These are phyloP conservation scores for Eilema sororculum DNA, from an alignment of 2,888 invertebrate genomes.

Conservation along the genomic window DNA sequence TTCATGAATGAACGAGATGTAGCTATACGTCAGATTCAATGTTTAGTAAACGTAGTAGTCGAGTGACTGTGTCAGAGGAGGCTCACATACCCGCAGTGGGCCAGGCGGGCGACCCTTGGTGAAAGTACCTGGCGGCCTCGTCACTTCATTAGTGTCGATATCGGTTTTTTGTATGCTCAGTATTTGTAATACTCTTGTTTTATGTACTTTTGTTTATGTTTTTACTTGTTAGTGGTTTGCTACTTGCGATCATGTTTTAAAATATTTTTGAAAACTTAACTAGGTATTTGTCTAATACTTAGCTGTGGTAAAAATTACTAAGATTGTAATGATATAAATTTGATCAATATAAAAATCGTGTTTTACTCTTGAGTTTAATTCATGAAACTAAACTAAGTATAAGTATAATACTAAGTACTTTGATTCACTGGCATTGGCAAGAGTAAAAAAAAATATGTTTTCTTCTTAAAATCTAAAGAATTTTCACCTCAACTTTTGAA, in stretches of 20 bases:
- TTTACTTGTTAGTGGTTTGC: background rate
- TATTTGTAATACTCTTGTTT: constrained; percentile 2
- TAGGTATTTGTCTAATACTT: no score
- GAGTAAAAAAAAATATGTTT: no score
- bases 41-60: constrained; percentile 40
- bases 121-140: constrained; percentile 79
- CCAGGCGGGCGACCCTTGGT: constrained; percentile 80
- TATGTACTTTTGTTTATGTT: constrained; percentile 6
- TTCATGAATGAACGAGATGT: constrained; percentile 67
- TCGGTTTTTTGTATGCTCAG: constrained; percentile 30
- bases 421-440: no score
- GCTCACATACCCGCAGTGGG: constrained; percentile 65
- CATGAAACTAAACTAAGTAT: no score
- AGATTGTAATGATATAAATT: no score
- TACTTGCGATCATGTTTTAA: background rate
- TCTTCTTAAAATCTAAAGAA: no score
- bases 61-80: constrained; percentile 58
- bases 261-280: background rate
- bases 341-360: no score
- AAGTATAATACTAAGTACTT: no score
- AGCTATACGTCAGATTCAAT: constrained; percentile 25
- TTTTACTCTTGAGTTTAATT: no score
- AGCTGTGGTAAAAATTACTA: no score
- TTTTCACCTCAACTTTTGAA: no score
- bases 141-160: constrained; percentile 51